Percentiles rank a stretch among this genome's conserved stretches.
These are phyloP conservation scores for Acanthiza pusilla DNA, from an alignment of 2,797 vertebrate genomes.

Conservation along the genomic window DNA sequence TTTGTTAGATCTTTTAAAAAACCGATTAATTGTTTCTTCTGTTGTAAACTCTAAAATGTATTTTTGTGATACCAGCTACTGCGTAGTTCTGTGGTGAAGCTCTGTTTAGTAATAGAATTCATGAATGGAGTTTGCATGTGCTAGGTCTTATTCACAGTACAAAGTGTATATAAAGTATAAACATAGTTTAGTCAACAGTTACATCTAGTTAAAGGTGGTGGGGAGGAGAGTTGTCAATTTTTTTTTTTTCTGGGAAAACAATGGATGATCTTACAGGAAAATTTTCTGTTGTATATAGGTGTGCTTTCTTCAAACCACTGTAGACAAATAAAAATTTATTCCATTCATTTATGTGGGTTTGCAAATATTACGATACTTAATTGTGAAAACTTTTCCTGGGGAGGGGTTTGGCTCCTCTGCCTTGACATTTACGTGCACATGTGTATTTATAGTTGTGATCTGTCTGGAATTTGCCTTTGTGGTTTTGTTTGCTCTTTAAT, in stretches of 20 bases:
- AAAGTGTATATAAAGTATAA: neutral
- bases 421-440: conserved; percentile 62
- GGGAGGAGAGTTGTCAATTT: neutral
- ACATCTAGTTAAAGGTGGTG: neutral
- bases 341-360: neutral
- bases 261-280: neutral
- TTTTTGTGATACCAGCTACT: neutral
- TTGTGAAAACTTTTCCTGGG: conserved; percentile 32
- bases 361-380: neutral
- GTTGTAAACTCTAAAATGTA: neutral
- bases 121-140: neutral
- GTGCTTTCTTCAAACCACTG: neutral
- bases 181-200: neutral
- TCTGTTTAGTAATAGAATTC: neutral
- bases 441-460: conserved; percentile 72
- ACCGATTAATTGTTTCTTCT: neutral
- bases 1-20: neutral
- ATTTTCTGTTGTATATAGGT: neutral
- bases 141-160: neutral
- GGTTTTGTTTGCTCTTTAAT: conserved; percentile 65
- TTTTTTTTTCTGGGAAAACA: neutral
- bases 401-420: conserved; percentile 57
- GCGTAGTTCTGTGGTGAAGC: neutral
- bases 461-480: conserved; percentile 74
- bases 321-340: neutral